Percentiles rank a stretch among this genome's conserved stretches.
Evolutionary conservation across 2,888 invertebrate genomes (phyloP).

Genomic region (Pelosia muscerda): DNA sequence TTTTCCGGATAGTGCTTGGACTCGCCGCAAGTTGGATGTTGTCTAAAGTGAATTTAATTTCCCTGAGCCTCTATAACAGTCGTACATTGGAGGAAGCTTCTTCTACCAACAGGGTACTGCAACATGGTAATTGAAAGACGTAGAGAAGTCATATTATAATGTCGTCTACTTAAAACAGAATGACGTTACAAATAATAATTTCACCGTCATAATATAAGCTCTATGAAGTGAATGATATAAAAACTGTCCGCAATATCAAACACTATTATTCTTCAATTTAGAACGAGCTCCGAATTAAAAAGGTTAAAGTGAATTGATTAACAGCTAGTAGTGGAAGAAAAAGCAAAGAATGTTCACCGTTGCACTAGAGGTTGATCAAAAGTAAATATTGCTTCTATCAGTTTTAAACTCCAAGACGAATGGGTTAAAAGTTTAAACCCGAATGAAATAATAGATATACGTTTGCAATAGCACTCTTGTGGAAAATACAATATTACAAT

Average conservation of each 20-base stretch:
- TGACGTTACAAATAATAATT: no score
- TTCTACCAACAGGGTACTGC: no score
- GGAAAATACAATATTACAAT: no score
- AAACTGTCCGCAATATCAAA: background rate
- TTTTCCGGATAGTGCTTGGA: no score
- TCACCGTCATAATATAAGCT: no score
- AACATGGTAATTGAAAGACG: no score
- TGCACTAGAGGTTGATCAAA: constrained; percentile 29
- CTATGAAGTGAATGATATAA: background rate
- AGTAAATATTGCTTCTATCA: constrained; percentile 32
- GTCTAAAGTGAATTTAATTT: no score
- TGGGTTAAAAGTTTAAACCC: background rate
- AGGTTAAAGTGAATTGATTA: constrained; percentile 27
- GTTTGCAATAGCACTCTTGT: background rate
- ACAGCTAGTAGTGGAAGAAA: constrained; percentile 14
- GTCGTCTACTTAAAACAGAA: no score
- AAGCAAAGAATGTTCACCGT: background rate
- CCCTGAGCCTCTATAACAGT: no score
- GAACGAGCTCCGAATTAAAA: background rate
- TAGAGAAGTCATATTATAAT: no score
- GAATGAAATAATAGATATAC: background rate
- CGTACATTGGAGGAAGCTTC: no score
- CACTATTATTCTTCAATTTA: constrained; percentile 38
- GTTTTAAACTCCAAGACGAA: constrained; percentile 1
- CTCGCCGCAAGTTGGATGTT: no score